Evolutionary conservation across 1,140 invertebrate species (phyloP).

Genomic region (Cyclargus thomasi): DNA sequence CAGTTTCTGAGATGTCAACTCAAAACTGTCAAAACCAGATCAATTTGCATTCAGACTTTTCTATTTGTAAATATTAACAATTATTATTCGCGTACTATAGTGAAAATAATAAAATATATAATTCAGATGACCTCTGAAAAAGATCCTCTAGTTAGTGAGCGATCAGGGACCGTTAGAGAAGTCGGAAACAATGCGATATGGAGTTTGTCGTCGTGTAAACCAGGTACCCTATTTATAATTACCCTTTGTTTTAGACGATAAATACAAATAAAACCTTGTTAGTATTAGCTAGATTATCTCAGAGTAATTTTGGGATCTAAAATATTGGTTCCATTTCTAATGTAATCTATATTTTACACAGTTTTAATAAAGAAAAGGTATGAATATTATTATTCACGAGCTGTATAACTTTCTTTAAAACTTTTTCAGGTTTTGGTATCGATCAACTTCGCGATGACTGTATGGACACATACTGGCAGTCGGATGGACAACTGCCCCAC

Average conservation of each 20-base stretch:
- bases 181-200: constrained; percentile 97
- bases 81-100: not conserved
- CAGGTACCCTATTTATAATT: constrained; percentile 76
- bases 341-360: too few relatives aligned
- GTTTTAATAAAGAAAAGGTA: too few relatives aligned
- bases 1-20: too few relatives aligned
- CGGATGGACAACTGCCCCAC: constrained; percentile 98
- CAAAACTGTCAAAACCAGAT: too few relatives aligned
- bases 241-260: too few relatives aligned
- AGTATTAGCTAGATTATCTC: too few relatives aligned
- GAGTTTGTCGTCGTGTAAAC: constrained; percentile 98
- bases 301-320: too few relatives aligned
- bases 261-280: too few relatives aligned
- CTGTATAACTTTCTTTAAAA: too few relatives aligned
- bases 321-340: too few relatives aligned
- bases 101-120: not conserved
- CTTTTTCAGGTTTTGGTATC: constrained; percentile 94
- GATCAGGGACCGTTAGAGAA: constrained; percentile 89
- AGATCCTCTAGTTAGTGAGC: constrained; percentile 83
- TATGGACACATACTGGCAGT: constrained; percentile 99
- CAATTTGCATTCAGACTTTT: not conserved
- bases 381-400: too few relatives aligned
- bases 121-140: constrained; percentile 62
- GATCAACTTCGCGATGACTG: constrained; percentile 96
- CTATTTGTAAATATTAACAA: not conserved